Percentiles rank a stretch among this genome's conserved stretches.
Evolutionary conservation across 1,140 invertebrate species (phyloP).

Genomic region (Megathymus violae): DNA sequence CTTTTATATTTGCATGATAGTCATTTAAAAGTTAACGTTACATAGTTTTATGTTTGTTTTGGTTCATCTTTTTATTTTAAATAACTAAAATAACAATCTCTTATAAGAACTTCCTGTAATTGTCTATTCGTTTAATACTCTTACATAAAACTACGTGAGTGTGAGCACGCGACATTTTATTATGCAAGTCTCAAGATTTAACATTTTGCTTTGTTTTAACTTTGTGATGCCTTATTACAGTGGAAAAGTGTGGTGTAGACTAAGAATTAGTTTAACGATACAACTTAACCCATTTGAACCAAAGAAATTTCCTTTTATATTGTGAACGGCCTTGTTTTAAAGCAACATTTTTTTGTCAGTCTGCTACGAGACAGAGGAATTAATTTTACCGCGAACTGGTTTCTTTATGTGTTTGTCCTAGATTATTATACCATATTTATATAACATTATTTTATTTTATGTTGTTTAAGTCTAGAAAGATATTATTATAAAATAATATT

Average conservation of each 20-base stretch:
- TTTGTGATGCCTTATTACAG: neutral
- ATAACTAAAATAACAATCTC: too few relatives aligned
- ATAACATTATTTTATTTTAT: too few relatives aligned
- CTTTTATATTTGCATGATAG: too few relatives aligned
- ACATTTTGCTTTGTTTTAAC: neutral
- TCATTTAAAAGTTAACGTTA: too few relatives aligned
- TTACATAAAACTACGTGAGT: too few relatives aligned
- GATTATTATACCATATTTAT: too few relatives aligned
- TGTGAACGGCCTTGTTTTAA: conserved; percentile 9
- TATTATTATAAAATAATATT: too few relatives aligned
- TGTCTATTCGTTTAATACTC: too few relatives aligned
- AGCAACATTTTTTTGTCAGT: neutral
- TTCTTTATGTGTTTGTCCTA: neutral
- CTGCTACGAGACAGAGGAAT: neutral
- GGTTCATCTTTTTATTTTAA: too few relatives aligned
- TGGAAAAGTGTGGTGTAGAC: neutral
- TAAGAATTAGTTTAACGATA: conserved; percentile 2
- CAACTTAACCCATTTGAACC: neutral
- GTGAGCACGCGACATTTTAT: neutral
- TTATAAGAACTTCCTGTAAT: too few relatives aligned
- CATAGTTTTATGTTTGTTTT: too few relatives aligned
- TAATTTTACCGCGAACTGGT: neutral
- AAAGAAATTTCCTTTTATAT: conserved; percentile 12
- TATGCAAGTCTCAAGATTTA: neutral
- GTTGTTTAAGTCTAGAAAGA: too few relatives aligned